These are phyloP conservation scores for Bombus haemorrhoidalis DNA, from an alignment of 1,140 invertebrate genomes.

Conservation along the genomic window DNA sequence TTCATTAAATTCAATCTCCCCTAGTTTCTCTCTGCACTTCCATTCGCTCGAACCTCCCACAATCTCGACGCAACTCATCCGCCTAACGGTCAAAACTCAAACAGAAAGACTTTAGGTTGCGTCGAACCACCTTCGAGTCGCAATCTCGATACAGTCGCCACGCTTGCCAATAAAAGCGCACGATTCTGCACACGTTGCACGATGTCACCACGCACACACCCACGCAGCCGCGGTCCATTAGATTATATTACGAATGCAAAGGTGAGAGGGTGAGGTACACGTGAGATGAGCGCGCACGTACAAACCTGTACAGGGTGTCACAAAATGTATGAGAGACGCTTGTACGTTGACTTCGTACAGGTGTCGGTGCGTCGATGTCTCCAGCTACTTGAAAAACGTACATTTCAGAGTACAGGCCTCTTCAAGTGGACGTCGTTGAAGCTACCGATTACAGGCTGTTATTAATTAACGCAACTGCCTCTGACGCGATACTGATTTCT, in stretches of 20 bases:
- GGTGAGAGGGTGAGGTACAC: neutral
- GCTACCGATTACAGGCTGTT: too few species aligned
- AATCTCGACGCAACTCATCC: neutral
- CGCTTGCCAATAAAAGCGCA: neutral
- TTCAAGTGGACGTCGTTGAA: too few species aligned
- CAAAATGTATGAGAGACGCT: neutral
- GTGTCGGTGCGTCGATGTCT: too few species aligned
- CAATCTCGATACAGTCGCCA: neutral
- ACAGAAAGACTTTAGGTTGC: neutral
- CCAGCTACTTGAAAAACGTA: too few species aligned
- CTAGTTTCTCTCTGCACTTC: neutral
- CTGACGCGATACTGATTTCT: too few species aligned
- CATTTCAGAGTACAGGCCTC: too few species aligned
- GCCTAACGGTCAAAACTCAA: neutral
- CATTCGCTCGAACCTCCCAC: neutral
- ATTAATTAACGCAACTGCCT: too few species aligned
- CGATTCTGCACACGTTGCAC: neutral
- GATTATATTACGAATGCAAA: slow-evolving; percentile 17
- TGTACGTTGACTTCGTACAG: too few species aligned
- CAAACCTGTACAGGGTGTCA: neutral
- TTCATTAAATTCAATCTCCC: neutral
- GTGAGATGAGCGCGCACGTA: neutral
- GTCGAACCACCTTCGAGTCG: neutral
- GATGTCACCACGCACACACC: neutral
- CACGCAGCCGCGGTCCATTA: slow-evolving; percentile 23